A percentile compares a stretch with the other conserved stretches of the same genome.
phyloP scores from a whole-genome alignment of 2,888 invertebrate genomes.

The Coenonympha arcania region DNA sequence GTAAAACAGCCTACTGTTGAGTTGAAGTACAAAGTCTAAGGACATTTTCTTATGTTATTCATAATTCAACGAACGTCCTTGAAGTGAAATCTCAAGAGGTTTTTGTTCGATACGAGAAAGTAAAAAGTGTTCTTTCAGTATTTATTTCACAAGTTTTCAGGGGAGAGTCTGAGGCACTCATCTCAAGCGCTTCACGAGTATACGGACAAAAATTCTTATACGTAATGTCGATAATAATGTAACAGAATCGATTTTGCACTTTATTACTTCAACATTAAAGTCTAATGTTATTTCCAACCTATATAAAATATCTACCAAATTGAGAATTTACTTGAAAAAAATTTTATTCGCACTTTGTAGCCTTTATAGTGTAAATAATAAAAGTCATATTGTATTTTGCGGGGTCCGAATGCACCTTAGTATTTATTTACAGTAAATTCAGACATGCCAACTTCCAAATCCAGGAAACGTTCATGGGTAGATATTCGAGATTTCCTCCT shows the following conservation, averaged over 20 bases:
- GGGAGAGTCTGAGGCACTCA: constrained; percentile 52
- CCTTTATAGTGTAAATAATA: constrained; percentile 24
- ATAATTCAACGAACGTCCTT: constrained; percentile 12
- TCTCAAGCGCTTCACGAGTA: constrained; percentile 51
- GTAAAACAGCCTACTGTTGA: background rate
- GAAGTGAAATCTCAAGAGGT: constrained; percentile 20
- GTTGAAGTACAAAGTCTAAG: constrained; percentile 1
- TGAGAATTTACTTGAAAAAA: constrained; percentile 9
- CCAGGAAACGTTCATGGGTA: too few species aligned
- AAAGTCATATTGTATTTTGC: constrained; percentile 23
- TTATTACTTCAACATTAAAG: constrained; percentile 28
- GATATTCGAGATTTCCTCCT: too few species aligned
- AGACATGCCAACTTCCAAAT: constrained; percentile 31
- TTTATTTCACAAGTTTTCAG: constrained; percentile 29
- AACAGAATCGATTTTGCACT: constrained; percentile 36
- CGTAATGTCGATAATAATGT: constrained; percentile 10
- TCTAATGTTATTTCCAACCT: constrained; percentile 12
- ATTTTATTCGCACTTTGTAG: constrained; percentile 20
- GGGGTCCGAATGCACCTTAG: constrained; percentile 20
- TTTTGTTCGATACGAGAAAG: constrained; percentile 26
- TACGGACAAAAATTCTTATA: constrained; percentile 44
- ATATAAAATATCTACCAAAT: constrained; percentile 12
- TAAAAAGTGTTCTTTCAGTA: constrained; percentile 24
- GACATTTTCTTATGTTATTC: constrained; percentile 11
- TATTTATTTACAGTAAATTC: background rate